phyloP scores from a whole-genome alignment of 2,113 vertebrate species.

The Caranx ignobilis region DNA sequence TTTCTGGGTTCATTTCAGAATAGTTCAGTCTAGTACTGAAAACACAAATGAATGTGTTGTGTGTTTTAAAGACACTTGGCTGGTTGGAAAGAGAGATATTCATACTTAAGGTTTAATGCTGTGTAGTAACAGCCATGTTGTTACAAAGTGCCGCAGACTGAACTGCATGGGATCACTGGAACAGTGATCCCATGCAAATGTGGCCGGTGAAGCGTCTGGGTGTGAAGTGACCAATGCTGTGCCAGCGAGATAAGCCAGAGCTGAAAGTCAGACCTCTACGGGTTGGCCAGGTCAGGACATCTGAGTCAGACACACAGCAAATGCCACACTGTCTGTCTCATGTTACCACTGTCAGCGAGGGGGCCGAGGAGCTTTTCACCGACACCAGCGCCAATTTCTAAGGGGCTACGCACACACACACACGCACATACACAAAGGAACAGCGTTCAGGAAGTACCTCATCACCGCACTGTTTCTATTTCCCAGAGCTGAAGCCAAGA shows the following conservation, averaged over 20 bases:
- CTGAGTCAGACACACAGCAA: conserved; percentile 82
- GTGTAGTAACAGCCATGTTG: conserved; percentile 7
- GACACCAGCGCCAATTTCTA: conserved; percentile 73
- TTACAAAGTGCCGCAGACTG: conserved; percentile 32
- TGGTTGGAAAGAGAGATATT: background rate
- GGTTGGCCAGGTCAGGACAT: conserved; percentile 82
- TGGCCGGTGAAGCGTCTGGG: conserved; percentile 63
- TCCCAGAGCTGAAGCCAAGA: conserved; percentile 29
- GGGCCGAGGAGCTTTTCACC: conserved; percentile 66
- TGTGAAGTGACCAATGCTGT: conserved; percentile 87
- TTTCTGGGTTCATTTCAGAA: background rate
- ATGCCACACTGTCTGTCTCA: conserved; percentile 82
- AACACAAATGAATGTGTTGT: background rate
- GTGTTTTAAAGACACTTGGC: background rate
- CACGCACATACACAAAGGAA: conserved; percentile 16
- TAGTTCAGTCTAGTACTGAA: background rate
- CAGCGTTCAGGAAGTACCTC: conserved; percentile 66
- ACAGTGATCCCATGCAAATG: conserved; percentile 49
- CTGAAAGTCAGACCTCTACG: conserved; percentile 85
- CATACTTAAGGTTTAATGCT: background rate
- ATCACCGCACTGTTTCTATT: conserved; percentile 58
- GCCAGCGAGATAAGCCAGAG: conserved; percentile 87
- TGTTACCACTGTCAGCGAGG: conserved; percentile 73
- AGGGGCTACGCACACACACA: conserved; percentile 28
- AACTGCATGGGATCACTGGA: background rate